A percentile compares a stretch with the other conserved stretches of the same genome.
Evolutionary conservation across 1,140 invertebrate genomes (phyloP).

Genomic region (Protaetia brevitarsis): DNA sequence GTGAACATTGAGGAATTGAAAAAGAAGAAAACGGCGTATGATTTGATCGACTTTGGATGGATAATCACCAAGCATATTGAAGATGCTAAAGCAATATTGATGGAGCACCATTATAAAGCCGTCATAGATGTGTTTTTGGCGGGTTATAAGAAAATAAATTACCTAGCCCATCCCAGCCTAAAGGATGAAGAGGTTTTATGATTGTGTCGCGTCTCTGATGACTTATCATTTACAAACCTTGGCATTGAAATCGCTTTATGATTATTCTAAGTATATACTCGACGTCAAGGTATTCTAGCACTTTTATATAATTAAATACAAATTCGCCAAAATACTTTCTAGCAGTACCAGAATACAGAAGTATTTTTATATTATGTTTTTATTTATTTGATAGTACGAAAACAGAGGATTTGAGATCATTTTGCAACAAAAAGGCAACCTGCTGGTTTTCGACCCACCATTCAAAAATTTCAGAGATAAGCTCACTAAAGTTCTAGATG

Average conservation of each 20-base stretch:
- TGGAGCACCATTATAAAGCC: slow-evolving; percentile 59
- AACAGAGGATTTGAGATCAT: slow-evolving; percentile 76
- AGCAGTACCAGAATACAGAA: too few species aligned
- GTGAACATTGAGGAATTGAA: slow-evolving; percentile 55
- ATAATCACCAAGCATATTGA: slow-evolving; percentile 60
- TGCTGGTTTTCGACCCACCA: slow-evolving; percentile 74
- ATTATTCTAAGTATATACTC: slow-evolving; percentile 73
- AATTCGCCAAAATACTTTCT: too few species aligned
- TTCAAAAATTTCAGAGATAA: slow-evolving; percentile 71
- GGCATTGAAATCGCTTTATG: slow-evolving; percentile 74
- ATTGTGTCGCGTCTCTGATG: slow-evolving; percentile 83
- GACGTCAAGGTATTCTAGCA: slow-evolving; percentile 75
- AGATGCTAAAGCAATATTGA: slow-evolving; percentile 54
- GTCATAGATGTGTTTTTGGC: slow-evolving; percentile 62
- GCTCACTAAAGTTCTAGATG: slow-evolving; percentile 68
- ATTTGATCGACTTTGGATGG: slow-evolving; percentile 59
- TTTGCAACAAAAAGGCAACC: slow-evolving; percentile 63
- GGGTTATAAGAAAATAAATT: slow-evolving; percentile 74
- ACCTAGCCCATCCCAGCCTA: slow-evolving; percentile 63
- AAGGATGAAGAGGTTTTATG: slow-evolving; percentile 74
- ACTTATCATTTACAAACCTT: slow-evolving; percentile 77
- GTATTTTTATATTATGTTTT: slow-evolving; percentile 23
- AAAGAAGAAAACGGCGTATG: slow-evolving; percentile 55
- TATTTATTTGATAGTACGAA: slow-evolving; percentile 52
- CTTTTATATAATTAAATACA: too few species aligned